Base-by-base conservation (phyloP, 2,888 invertebrate genomes). In the Catocala sponsa region DNA sequence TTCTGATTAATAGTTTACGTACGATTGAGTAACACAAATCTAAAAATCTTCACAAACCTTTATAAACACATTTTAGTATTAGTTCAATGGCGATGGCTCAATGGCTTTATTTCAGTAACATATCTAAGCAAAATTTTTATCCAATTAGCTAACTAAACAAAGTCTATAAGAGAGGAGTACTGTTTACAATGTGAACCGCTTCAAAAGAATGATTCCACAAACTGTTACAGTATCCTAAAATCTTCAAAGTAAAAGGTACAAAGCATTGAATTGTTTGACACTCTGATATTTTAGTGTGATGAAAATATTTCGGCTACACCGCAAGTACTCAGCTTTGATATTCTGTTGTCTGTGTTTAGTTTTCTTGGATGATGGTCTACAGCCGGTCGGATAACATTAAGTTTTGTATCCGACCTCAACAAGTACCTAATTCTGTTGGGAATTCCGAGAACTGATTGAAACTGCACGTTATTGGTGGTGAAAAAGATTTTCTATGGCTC, bases 81-180 rank as follows among this genome's bases (percentile, higher is more conserved):
- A 35, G 35, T 35, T 15, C 2, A 15, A 15, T 15, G 15, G 15
- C 35, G 35, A 9, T 7, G 6, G 35, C 9, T 7, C 35, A 6
- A 38, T 7, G 35, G 6, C 9, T n/a, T n/a, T n/a, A 38, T 38
- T 38, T 9, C 35, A 38, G 33, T 2, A 35, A 50, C 50, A 9
- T 12, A 25, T 59, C 32, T 25, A 32, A 13, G 50, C 11, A 35
- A 5, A 12, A 10, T 6, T 46, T 15, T 64, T 59, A 60, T 51
- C 56, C 54, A 75, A 74, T 75, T 75, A 75, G 67, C 51, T 68
- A 75, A 56, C 65, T 48, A 73, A 76, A 73, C 70, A 76, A 70
- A 62, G 57, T 63, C 53, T 63, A 74, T 58, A 65, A 67, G 42
- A 60, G 43, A 47, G 11, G 41, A 48, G 56, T 65, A 57, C 43